Conservation (phyloP, 2,888 invertebrate species). For the Sclerodermus sp. region DNA sequence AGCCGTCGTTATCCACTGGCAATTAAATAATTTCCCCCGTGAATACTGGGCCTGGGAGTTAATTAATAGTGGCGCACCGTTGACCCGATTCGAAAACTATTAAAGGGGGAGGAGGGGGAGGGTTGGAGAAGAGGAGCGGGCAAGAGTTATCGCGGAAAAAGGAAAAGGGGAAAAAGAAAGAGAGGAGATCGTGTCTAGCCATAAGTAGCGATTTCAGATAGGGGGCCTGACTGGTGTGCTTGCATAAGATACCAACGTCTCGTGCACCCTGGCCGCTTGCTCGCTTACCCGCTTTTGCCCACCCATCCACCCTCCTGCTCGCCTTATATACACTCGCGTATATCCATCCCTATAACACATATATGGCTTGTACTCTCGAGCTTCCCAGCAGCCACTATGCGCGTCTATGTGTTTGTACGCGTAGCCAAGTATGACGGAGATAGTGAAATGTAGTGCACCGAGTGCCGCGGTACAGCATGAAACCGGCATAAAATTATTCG, state of each 20-base stretch:
- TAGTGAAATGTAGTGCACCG: neutral
- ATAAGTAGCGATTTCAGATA: conserved; percentile 49
- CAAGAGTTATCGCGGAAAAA: conserved; percentile 1
- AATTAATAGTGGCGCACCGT: no score
- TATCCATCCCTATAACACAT: no score
- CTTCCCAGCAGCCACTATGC: no score
- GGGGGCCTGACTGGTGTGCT: conserved; percentile 23
- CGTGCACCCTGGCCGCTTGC: neutral
- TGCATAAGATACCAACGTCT: conserved; percentile 25
- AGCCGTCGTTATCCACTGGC: no score
- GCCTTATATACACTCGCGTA: neutral
- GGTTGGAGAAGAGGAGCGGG: neutral
- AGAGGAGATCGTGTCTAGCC: conserved; percentile 44
- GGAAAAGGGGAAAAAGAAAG: neutral
- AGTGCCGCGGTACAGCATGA: conserved; percentile 3
- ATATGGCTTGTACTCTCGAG: no score
- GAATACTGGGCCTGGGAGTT: no score
- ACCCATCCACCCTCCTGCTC: no score
- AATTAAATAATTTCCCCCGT: no score
- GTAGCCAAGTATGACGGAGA: neutral
- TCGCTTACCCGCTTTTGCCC: no score
- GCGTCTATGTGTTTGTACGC: neutral
- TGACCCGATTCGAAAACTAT: no score
- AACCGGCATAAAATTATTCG: conserved; percentile 26
- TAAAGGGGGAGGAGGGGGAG: neutral